Evolutionary conservation across 2,113 vertebrate species (phyloP), one percentile per base, ranked within the genome.

Genomic region (Vidua macroura): DNA sequence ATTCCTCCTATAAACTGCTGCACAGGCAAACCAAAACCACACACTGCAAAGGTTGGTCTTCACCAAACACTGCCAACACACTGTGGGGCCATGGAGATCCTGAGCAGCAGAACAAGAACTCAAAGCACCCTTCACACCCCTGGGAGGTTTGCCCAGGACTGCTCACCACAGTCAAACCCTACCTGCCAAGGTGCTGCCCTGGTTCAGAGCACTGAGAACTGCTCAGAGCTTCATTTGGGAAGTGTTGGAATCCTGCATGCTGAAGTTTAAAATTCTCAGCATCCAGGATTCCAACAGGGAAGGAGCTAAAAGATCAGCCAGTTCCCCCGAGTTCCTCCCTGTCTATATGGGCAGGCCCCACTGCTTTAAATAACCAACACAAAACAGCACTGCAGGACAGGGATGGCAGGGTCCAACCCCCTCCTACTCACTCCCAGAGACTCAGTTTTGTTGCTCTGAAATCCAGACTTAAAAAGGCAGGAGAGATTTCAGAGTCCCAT

Each of bases 1-100:
- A 6, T 2, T 27, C 1, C 13, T 58, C 62, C 48, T 21, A 6
- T 0, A 1, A 13, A 9, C 30, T 35, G 49, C 10, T 30, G 10
- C 0, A 8, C 17, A 28, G 35, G 30, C 4, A 24, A 60, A 46
- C 5, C 28, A 31, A 73, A 58, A 9, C 2, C 28, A 43, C 39
- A 25, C 9, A 2, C 22, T 44, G 33, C 24, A n/a, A 2, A 23
- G 8, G 10, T 0, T 63, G 30, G 3, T 17, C 48, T 53, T 21
- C 37, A 27, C 13, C 30, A 24, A 55, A 28, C 8, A 24, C 17
- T 2, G 6, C 8, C 46, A 55, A 1, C 31, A 5, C 31, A 21
- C 7, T 5, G 46, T 21, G 23, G 30, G 31, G 33, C 56, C 11
- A 2, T 1, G 14, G 48, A 41, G 62, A 22, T 13, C 46, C 52